Base-by-base conservation (phyloP, 2,888 invertebrate species). In the Scaptomyza tumidula region DNA sequence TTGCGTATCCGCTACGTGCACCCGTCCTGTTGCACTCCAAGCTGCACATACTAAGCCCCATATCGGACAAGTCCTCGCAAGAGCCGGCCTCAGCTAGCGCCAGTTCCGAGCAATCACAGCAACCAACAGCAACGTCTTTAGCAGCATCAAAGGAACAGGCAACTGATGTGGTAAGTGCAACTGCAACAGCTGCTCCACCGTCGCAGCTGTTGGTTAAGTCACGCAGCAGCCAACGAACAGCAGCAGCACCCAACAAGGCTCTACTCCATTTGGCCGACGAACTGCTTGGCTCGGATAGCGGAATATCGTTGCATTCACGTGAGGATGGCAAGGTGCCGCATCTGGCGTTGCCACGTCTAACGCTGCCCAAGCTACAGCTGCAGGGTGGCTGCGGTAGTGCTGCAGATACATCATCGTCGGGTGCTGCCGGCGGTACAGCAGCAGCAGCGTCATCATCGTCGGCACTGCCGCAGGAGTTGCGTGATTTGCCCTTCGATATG, bases 401-500 rank as follows among this genome's bases (percentile, higher is more conserved):
- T 0, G 46, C 65, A 0, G 82, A 81, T 90, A 92, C 54, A 1
- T 48, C 48, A 1, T 50, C 60, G 5, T 57, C 71, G 5, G 66
- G 57, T 5, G 71, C 71, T 10, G 48, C 46, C 0, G 71, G 31
- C 29, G 52, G 14, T 7, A 52, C 63, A 0, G 60, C 50, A 3
- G 44, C 35, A 1, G 77, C 68, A 11, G 68, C 74, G 3, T 75
- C 68, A 1, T 66, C 75, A 2, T 75, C 68, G 2, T 66, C 46
- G 1, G 86, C 93, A n/a, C 93, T 94, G 59, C 94, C 94, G 37
- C 94, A 95, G 57, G 95, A 96, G 86, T 92, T 96, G 72, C 94
- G 95, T 31, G 96, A 97, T 93, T 93, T 97, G 78, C 97, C 97
- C 2, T 97, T 97, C 86, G 97, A 97, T 86, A 97, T 97, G 97